These are phyloP conservation scores for Nasonovia ribisnigri DNA, from an alignment of 2,888 invertebrate species.

Conservation along the genomic window DNA sequence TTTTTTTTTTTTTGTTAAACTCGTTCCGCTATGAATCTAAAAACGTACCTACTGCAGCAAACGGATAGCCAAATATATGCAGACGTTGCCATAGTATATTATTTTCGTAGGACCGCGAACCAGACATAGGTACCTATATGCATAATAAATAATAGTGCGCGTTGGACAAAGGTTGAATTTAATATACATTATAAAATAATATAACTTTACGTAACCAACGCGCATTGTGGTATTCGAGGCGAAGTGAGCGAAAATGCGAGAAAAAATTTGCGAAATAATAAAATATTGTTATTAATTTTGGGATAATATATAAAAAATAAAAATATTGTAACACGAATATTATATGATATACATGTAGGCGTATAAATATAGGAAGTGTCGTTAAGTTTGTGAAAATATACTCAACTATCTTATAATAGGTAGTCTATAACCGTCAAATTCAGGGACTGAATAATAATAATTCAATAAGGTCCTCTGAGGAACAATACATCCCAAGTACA, in stretches of 20 bases:
- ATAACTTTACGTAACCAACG: neutral
- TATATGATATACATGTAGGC: too few species aligned
- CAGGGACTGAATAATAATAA: neutral
- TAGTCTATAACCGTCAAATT: neutral
- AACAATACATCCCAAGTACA: neutral
- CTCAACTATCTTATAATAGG: neutral
- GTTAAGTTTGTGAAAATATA: neutral
- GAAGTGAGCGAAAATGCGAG: neutral
- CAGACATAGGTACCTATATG: neutral
- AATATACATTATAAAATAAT: neutral
- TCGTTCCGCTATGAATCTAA: neutral
- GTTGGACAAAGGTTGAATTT: slow-evolving; percentile 12
- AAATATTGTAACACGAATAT: too few species aligned
- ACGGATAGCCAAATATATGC: neutral
- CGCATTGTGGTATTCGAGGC: neutral
- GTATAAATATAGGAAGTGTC: neutral
- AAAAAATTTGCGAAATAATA: neutral
- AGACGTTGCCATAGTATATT: too few species aligned
- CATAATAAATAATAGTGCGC: neutral
- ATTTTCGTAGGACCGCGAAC: neutral
- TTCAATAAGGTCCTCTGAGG: neutral
- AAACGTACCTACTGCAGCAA: neutral
- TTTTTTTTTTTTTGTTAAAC: neutral
- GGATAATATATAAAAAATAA: neutral
- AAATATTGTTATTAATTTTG: neutral